Evolutionary conservation across 2,797 vertebrate species (phyloP), one percentile per base, ranked within the genome.

Genomic region (Lacerta bilineata): DNA sequence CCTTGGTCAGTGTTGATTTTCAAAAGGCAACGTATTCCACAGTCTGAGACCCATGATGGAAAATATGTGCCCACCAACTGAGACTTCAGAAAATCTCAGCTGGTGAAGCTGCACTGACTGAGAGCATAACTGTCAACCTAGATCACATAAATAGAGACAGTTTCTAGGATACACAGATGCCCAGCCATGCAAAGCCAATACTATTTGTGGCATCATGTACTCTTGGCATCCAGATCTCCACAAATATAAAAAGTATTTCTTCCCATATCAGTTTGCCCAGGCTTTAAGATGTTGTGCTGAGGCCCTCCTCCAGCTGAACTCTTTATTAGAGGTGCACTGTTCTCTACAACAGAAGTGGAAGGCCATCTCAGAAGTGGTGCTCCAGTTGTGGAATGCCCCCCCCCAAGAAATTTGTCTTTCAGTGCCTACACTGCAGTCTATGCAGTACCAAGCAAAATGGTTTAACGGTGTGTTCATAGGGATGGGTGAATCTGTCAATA

Each of bases 151-250:
- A 89, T 27, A 23, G 68, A 89, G 77, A 55, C 41, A n/a, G 83
- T 85, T 89, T 80, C 77, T 80, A 89, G 69, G 77, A 85, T 80
- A 80, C 88, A 89, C 68, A 85, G 69, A 85, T 50, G 77, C 55
- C 59, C 46, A 80, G 20, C 39, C 69, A 74, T 64, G 66, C 82
- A 89, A 89, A 85, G 77, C 83, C 77, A 80, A n/a, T n/a, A 59
- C 36, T 88, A 27, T 85, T 50, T 85, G 83, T 74, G 77, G 76
- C 41, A 59, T 23, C 43, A 36, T 11, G 41, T 89, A 15, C 78
- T 85, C 77, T 80, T 89, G 50, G 55, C 50, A 84, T 6, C 6
- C 69, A 43, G 1, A 23, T 75, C 41, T 29, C 55, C 23, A 64
- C 36, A 84, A 72, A 84, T 64, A 78, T 36, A 71, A 8, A 74